Evolutionary conservation across 1,140 invertebrate genomes (phyloP).

Genomic region (Cydia splendana): DNA sequence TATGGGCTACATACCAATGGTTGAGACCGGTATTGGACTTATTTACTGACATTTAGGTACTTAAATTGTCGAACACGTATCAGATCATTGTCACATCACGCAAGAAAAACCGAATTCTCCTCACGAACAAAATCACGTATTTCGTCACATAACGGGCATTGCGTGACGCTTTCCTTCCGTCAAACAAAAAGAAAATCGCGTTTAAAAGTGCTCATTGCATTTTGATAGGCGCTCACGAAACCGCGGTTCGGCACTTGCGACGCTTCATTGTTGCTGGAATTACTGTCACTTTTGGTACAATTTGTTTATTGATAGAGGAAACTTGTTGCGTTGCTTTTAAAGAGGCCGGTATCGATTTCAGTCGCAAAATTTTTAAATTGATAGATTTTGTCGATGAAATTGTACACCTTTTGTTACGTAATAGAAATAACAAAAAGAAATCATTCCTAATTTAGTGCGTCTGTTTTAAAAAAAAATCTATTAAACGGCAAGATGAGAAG

Average conservation of each 20-base stretch:
- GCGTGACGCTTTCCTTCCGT: constrained; percentile 20
- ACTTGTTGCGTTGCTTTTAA: background rate
- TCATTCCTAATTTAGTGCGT: too few relatives aligned
- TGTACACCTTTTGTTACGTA: too few relatives aligned
- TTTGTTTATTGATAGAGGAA: background rate
- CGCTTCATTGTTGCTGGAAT: background rate
- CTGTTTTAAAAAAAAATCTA: too few relatives aligned
- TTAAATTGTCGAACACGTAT: constrained; percentile 8
- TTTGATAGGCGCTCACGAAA: constrained; percentile 15
- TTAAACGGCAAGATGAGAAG: too few relatives aligned
- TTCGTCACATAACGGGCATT: constrained; percentile 15
- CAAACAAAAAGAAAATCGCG: constrained; percentile 9
- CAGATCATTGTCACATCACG: constrained; percentile 3
- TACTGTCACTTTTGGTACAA: background rate
- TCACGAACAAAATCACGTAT: constrained; percentile 11
- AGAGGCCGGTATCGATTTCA: too few relatives aligned
- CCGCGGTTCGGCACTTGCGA: constrained; percentile 1
- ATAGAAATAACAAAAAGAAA: too few relatives aligned
- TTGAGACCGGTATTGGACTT: background rate
- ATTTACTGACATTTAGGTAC: background rate
- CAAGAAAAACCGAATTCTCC: constrained; percentile 13
- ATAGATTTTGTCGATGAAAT: too few relatives aligned
- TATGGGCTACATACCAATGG: background rate
- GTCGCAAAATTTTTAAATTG: too few relatives aligned
- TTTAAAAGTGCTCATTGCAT: constrained; percentile 19